phyloP scores from a whole-genome alignment of 2,888 invertebrate genomes.

The Drosophila kanekoi region DNA sequence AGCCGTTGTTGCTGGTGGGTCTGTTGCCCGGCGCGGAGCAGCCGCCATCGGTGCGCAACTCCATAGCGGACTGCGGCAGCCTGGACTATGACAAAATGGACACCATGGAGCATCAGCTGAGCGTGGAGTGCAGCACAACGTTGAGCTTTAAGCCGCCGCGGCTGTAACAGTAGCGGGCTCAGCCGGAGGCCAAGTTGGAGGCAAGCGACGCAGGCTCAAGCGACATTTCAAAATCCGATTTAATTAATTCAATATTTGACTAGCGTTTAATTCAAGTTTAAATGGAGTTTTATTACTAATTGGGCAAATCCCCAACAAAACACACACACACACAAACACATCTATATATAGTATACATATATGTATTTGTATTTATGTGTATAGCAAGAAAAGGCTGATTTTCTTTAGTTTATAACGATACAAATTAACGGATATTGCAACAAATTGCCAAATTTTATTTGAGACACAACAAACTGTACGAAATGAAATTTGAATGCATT shows the following conservation, averaged over 20 bases:
- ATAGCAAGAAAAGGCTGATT: constrained; percentile 83
- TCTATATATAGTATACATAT: constrained; percentile 21
- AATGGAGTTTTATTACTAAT: constrained; percentile 17
- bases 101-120: constrained; percentile 66
- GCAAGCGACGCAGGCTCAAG: constrained; percentile 49
- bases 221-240: constrained; percentile 44
- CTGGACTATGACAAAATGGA: constrained; percentile 59
- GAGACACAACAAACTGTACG: constrained; percentile 17
- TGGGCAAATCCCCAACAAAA: too few species aligned
- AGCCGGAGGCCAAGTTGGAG: constrained; percentile 8
- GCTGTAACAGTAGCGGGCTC: constrained; percentile 63
- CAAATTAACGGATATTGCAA: constrained; percentile 67
- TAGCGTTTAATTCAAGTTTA: constrained; percentile 24
- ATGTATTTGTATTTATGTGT: constrained; percentile 68
- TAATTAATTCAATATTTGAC: constrained; percentile 30
- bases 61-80: constrained; percentile 78
- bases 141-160: constrained; percentile 73
- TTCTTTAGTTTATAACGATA: constrained; percentile 75
- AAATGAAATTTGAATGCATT: constrained; percentile 46
- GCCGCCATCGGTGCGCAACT: constrained; percentile 78
- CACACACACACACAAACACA: constrained; percentile 30
- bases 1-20: constrained; percentile 69
- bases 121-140: constrained; percentile 68
- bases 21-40: constrained; percentile 71
- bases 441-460: constrained; percentile 81